Conservation (phyloP, 2,888 invertebrate species). For the Thymelicus sylvestris region DNA sequence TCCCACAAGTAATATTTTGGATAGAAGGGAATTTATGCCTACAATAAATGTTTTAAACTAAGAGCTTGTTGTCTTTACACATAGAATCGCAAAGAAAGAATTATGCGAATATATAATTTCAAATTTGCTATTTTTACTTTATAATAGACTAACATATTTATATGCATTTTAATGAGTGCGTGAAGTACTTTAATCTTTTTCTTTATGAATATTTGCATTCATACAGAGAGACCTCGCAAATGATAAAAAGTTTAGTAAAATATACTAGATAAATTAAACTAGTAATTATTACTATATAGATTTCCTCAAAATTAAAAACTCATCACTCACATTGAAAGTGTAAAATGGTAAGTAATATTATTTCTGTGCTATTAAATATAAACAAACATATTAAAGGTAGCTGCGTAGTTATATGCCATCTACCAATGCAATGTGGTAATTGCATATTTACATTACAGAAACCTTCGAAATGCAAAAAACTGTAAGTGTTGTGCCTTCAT, state of each 20-base stretch:
- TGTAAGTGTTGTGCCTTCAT: constrained; percentile 48
- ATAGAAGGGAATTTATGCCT: too few relatives aligned
- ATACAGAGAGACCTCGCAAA: neutral
- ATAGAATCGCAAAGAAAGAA: neutral
- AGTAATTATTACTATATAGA: neutral
- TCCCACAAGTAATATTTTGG: neutral
- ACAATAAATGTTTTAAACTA: too few relatives aligned
- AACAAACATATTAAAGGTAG: neutral
- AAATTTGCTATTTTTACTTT: neutral
- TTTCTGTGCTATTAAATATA: neutral
- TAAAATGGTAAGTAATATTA: constrained; percentile 19
- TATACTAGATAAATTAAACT: neutral
- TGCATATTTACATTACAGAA: constrained; percentile 1
- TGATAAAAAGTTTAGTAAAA: neutral
- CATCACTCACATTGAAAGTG: neutral
- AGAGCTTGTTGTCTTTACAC: neutral
- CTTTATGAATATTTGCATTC: neutral
- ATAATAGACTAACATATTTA: neutral
- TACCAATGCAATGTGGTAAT: neutral
- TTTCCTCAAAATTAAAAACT: neutral
- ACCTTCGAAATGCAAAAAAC: constrained; percentile 28
- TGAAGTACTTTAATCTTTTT: neutral
- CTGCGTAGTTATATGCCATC: neutral
- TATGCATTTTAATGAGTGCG: neutral
- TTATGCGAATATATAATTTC: neutral